phyloP scores from a whole-genome alignment of 2,113 vertebrate species.

The Epinephelus fuscoguttatus region DNA sequence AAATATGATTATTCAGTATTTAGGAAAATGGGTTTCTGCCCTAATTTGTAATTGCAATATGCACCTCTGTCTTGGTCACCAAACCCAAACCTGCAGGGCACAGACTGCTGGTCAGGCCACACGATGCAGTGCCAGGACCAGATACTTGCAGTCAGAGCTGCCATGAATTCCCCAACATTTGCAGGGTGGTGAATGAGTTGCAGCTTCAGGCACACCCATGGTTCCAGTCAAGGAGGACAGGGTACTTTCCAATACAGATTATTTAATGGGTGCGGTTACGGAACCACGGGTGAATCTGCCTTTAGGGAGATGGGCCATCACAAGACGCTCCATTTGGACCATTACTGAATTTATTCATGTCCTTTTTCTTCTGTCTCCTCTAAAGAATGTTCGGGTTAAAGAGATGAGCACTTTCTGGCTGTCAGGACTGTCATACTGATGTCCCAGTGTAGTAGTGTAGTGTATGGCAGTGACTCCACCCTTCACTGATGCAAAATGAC shows the following conservation, averaged over 20 bases:
- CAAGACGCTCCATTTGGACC: not conserved
- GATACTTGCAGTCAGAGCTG: not conserved
- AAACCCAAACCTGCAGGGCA: not conserved
- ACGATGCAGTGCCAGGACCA: not conserved
- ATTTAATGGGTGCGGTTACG: not conserved
- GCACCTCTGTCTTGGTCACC: too few relatives aligned
- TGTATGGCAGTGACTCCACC: not conserved
- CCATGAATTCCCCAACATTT: conserved; percentile 10
- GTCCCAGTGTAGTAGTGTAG: too few relatives aligned
- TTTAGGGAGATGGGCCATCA: not conserved
- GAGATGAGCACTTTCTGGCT: not conserved
- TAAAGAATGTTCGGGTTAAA: not conserved
- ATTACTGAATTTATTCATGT: not conserved
- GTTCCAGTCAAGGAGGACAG: not conserved
- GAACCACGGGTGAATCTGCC: not conserved
- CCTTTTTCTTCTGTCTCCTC: not conserved
- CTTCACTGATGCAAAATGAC: not conserved
- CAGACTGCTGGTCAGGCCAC: not conserved
- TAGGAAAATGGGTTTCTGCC: not conserved
- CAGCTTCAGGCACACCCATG: conserved; percentile 24
- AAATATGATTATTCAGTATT: not conserved
- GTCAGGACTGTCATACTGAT: not conserved
- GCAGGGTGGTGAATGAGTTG: conserved; percentile 8
- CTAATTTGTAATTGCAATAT: not conserved
- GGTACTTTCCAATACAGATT: conserved; percentile 14